These are phyloP conservation scores for Pristis pectinata DNA, from an alignment of 2,797 vertebrate genomes.

Conservation along the genomic window DNA sequence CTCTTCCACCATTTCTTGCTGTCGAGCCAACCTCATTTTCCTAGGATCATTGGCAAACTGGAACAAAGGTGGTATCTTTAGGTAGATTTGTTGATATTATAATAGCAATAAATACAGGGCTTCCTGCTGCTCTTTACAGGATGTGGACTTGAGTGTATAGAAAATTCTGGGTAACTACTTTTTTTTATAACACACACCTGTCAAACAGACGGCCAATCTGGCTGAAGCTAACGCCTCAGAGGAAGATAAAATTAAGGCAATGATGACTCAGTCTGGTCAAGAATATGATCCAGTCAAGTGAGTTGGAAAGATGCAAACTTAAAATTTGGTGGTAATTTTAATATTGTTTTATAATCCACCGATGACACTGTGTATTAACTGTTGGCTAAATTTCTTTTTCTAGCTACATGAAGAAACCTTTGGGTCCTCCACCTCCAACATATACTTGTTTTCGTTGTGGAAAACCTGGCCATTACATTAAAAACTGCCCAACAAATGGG, in stretches of 20 bases:
- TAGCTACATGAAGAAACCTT: constrained; percentile 85
- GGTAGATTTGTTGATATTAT: constrained; percentile 42
- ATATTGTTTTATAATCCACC: background rate
- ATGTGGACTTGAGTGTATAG: constrained; percentile 56
- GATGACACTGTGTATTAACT: constrained; percentile 39
- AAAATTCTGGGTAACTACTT: constrained; percentile 40
- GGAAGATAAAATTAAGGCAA: constrained; percentile 94
- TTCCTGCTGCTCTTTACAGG: constrained; percentile 68
- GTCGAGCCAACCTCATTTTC: no score
- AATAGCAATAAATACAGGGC: constrained; percentile 48
- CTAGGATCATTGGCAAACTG: background rate
- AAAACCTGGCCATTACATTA: constrained; percentile 88
- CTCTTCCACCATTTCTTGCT: no score
- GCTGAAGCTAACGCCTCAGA: constrained; percentile 87
- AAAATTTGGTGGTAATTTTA: background rate
- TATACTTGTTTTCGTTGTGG: constrained; percentile 93
- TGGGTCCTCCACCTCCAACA: constrained; percentile 72
- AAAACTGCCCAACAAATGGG: constrained; percentile 83
- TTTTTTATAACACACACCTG: constrained; percentile 70
- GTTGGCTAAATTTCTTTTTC: constrained; percentile 40
- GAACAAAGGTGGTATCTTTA: background rate
- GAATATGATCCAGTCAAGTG: constrained; percentile 89
- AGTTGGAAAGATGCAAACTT: constrained; percentile 53
- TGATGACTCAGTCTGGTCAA: constrained; percentile 89
- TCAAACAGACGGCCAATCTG: constrained; percentile 92